phyloP scores from a whole-genome alignment of 2,113 vertebrate species.

The Ophiodon elongatus region DNA sequence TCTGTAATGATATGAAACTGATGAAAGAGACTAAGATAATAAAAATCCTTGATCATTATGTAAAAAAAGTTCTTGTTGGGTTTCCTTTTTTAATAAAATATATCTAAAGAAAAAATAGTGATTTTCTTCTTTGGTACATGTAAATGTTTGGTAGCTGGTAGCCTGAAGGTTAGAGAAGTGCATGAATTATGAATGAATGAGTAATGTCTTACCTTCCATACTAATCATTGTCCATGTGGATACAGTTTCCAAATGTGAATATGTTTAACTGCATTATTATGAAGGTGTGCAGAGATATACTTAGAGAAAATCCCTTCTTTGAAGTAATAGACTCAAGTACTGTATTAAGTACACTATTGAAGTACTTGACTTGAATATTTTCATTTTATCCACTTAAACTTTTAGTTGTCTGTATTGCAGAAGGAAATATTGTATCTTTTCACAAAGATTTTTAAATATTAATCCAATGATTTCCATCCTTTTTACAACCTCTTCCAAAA shows the following conservation, averaged over 20 bases:
- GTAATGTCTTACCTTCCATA: background rate
- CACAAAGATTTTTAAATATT: no score
- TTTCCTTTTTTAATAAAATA: slow-evolving; percentile 84
- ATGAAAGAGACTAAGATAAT: slow-evolving; percentile 94
- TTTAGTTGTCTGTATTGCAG: background rate
- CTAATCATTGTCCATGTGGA: background rate
- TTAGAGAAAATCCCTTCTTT: background rate
- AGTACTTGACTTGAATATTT: background rate
- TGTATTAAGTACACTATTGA: background rate
- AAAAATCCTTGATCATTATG: slow-evolving; percentile 99
- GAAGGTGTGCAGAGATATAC: background rate
- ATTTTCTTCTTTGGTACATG: slow-evolving; percentile 60
- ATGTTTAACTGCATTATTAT: slow-evolving; percentile 10
- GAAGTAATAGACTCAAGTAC: background rate
- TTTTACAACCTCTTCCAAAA: background rate
- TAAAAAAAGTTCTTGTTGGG: slow-evolving; percentile 86
- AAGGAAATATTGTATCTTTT: background rate
- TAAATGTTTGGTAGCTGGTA: slow-evolving; percentile 4
- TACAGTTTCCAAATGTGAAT: slow-evolving; percentile 10
- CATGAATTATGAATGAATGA: slow-evolving; percentile 22
- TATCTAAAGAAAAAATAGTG: slow-evolving; percentile 71
- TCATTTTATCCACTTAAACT: background rate
- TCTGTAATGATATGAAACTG: slow-evolving; percentile 99
- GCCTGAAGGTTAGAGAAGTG: background rate
- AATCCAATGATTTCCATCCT: background rate